Conservation (phyloP, 1,140 invertebrate genomes). For the Cardiocondyla obscurior region DNA sequence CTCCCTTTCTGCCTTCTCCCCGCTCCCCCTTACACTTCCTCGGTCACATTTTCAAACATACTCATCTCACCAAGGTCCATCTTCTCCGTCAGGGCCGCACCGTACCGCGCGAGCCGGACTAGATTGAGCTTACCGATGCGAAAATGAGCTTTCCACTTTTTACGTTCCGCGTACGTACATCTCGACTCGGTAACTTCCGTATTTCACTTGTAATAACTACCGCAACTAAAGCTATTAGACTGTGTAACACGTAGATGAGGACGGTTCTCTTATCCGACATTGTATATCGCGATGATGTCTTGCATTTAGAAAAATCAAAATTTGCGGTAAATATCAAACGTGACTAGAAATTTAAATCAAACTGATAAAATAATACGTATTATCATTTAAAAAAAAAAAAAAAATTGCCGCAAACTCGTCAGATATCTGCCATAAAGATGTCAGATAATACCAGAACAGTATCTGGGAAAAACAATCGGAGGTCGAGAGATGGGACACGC, state of each 20-base stretch:
- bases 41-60: conserved; percentile 65
- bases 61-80: conserved; percentile 44
- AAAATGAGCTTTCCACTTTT: neutral
- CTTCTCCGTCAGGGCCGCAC: conserved; percentile 27
- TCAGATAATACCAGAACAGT: conserved; percentile 23
- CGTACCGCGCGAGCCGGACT: neutral
- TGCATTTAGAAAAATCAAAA: neutral
- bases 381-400: neutral
- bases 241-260: neutral
- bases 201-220: conserved; percentile 11
- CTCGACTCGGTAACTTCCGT: conserved; percentile 16
- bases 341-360: neutral
- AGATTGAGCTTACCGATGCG: conserved; percentile 26
- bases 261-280: neutral
- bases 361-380: neutral
- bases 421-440: too few species aligned
- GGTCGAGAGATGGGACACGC: conserved; percentile 32
- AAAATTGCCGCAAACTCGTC: too few species aligned
- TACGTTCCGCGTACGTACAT: neutral
- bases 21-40: conserved; percentile 61
- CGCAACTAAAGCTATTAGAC: neutral
- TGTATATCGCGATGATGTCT: neutral
- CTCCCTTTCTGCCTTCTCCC: conserved; percentile 50
- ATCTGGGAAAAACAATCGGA: neutral
- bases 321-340: neutral